A percentile compares a stretch with the other conserved stretches of the same genome.
These are phyloP conservation scores for Aspidiotus destructor DNA, from an alignment of 2,888 invertebrate genomes.

Conservation along the genomic window DNA sequence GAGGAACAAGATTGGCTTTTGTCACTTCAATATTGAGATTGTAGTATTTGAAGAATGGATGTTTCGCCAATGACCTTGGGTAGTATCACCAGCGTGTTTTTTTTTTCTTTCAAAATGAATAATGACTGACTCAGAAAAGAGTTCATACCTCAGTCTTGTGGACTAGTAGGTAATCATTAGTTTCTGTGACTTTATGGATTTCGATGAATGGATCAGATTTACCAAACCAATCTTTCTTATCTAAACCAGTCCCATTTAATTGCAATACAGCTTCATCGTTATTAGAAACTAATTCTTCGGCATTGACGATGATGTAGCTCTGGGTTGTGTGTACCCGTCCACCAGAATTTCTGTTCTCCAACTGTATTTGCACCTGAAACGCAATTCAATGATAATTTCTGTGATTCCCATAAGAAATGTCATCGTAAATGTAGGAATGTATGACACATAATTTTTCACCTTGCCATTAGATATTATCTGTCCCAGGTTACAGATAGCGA, in stretches of 20 bases:
- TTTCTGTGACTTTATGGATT: slow-evolving; percentile 43
- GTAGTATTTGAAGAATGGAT: too few relatives aligned
- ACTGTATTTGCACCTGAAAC: slow-evolving; percentile 37
- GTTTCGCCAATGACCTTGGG: too few relatives aligned
- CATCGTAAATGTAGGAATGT: neutral
- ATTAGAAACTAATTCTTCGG: slow-evolving; percentile 42
- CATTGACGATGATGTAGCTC: slow-evolving; percentile 38
- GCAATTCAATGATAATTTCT: neutral
- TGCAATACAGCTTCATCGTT: slow-evolving; percentile 42
- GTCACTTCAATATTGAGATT: too few relatives aligned
- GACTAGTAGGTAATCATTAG: slow-evolving; percentile 44
- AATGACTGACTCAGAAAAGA: neutral
- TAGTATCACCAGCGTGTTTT: too few relatives aligned
- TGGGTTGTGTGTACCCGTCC: slow-evolving; percentile 32
- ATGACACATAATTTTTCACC: neutral
- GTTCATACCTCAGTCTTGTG: slow-evolving; percentile 47
- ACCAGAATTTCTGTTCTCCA: slow-evolving; percentile 33
- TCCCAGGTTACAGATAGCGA: slow-evolving; percentile 47
- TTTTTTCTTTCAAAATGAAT: neutral
- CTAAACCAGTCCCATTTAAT: slow-evolving; percentile 41
- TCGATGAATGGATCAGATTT: slow-evolving; percentile 42
- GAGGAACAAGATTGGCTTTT: too few relatives aligned
- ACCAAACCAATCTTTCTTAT: slow-evolving; percentile 42
- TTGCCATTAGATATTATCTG: slow-evolving; percentile 41
- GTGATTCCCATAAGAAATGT: neutral